Conservation (phyloP, 2,888 invertebrate species). For the Oegoconia quadripuncta region DNA sequence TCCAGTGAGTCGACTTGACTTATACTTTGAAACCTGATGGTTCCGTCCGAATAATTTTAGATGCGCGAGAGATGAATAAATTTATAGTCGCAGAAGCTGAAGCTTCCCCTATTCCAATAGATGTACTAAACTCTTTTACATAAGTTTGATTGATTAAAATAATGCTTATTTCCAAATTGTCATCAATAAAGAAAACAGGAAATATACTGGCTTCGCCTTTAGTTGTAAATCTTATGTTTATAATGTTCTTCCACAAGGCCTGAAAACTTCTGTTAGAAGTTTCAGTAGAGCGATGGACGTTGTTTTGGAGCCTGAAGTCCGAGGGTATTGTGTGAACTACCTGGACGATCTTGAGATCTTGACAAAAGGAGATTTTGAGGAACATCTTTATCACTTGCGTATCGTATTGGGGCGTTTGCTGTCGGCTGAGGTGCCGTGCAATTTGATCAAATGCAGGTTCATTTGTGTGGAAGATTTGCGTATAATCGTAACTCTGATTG, state of each 20-base stretch:
- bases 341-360: constrained; percentile 14
- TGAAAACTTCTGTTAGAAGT: constrained; percentile 15
- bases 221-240: constrained; percentile 13
- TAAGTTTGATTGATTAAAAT: constrained; percentile 24
- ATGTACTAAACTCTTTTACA: constrained; percentile 23
- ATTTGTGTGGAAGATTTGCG: too few species aligned
- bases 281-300: constrained; percentile 12
- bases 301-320: constrained; percentile 11
- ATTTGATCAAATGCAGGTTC: constrained; percentile 12
- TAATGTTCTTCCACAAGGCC: constrained; percentile 13
- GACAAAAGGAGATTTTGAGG: constrained; percentile 6
- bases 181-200: constrained; percentile 1
- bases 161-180: constrained; percentile 23
- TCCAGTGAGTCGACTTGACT: too few species aligned
- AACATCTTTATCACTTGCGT: constrained; percentile 13
- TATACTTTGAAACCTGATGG: too few species aligned
- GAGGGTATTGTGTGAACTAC: constrained; percentile 14
- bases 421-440: constrained; percentile 13
- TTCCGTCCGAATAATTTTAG: neutral
- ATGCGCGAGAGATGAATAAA: constrained; percentile 5
- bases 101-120: constrained; percentile 21
- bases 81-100: constrained; percentile 26
- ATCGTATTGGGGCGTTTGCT: constrained; percentile 7
- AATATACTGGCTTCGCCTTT: constrained; percentile 18
- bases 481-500: too few species aligned